phyloP scores from a whole-genome alignment of 1,140 invertebrate species.

The Sitophilus oryzae region DNA sequence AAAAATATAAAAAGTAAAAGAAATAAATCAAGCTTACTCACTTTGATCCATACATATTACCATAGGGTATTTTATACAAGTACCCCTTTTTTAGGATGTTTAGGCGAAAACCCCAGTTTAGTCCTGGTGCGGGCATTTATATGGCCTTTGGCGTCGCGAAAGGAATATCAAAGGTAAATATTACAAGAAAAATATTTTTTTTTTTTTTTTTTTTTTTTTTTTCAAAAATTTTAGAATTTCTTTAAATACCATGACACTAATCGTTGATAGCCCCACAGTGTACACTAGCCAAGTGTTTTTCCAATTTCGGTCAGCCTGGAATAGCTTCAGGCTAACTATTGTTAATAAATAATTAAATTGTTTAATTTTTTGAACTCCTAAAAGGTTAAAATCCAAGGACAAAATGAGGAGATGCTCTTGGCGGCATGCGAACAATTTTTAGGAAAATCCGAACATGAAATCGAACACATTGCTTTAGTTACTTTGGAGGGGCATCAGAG shows the following conservation, averaged over 20 bases:
- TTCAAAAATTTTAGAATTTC: constrained; percentile 57
- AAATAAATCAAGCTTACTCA: no score
- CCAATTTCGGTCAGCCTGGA: constrained; percentile 94
- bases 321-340: constrained; percentile 57
- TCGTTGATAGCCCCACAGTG: constrained; percentile 85
- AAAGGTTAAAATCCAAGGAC: constrained; percentile 87
- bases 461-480: constrained; percentile 88
- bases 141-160: constrained; percentile 93
- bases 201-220: neutral
- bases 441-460: constrained; percentile 84
- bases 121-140: constrained; percentile 95
- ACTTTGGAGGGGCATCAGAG: constrained; percentile 96
- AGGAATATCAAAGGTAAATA: constrained; percentile 81
- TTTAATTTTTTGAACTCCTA: neutral
- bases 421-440: constrained; percentile 96
- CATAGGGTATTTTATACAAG: no score
- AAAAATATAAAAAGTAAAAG: no score
- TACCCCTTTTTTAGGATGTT: constrained; percentile 65
- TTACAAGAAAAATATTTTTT: neutral
- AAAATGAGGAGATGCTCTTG: constrained; percentile 94
- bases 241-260: constrained; percentile 93
- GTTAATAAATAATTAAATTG: no score
- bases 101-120: constrained; percentile 81
- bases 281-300: constrained; percentile 95
- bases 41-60: no score